Evolutionary conservation across 2,888 invertebrate genomes (phyloP), one percentile per base, ranked within the genome.

Genomic region (Drosophila meridionalis): DNA sequence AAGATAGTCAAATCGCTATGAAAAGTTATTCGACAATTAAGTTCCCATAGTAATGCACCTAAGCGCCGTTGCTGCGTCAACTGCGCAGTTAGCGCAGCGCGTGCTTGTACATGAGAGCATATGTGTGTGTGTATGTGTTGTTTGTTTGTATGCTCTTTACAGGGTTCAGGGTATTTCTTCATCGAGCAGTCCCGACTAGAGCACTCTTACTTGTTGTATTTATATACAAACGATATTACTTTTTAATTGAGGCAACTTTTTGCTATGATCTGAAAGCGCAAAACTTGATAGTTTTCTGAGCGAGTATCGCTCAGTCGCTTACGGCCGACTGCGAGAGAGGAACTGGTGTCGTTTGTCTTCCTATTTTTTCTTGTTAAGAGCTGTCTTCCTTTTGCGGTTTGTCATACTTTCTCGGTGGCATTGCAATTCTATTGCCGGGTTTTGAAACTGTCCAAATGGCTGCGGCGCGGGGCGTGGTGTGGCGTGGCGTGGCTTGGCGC

Each of bases 391-490:
- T 67, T 77, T 69, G 76, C 76, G 71, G 76, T 74, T 81, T 81
- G 83, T 70, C 81, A 79, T 66, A 77, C 71, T 80, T 80, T 76
- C 79, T 73, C 56, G 8, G 55, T 69, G 68, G 73, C 73, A 56
- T 14, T 55, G 80, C 71, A 68, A 70, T 76, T 76, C 73, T 64
- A 74, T 79, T 72, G 67, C 60, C 40, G 61, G 63, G 40, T 69
- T 73, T 80, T 78, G 45, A 65, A 66, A 74, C 68, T 61, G 34
- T 80, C 50, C 74, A 76, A 82, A 69, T 80, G 76, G 36, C 40
- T 42, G 58, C 28, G 42, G 38, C n/a, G 47, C 45, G 2, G 65
- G 71, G 42, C 48, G 67, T 63, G 71, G 42, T 45, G 67, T 63
- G 65, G 12, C 40, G 30, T 8, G 9, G 34, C 32, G 20, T 20